Conservation (phyloP, 2,888 invertebrate species). For the Agriopis aurantiaria region DNA sequence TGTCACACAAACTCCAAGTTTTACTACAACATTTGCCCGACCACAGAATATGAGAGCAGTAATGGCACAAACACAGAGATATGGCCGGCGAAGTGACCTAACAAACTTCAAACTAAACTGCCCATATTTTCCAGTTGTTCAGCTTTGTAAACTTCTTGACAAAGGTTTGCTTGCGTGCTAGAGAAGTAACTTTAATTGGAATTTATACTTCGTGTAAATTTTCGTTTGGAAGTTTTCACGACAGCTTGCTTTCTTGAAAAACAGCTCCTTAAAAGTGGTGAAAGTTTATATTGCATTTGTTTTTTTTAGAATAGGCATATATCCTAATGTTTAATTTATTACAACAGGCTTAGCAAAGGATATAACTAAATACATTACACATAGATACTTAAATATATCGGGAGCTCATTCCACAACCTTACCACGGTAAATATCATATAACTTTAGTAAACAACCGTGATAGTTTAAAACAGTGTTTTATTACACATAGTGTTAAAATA, state of each 20-base stretch:
- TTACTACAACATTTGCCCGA: constrained; percentile 16
- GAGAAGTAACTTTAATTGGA: constrained; percentile 42
- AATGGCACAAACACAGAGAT: constrained; percentile 24
- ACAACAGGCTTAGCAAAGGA: no score
- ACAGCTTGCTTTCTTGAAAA: constrained; percentile 28
- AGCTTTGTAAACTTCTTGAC: constrained; percentile 46
- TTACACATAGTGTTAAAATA: no score
- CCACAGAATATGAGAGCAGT: constrained; percentile 19
- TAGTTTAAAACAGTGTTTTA: no score
- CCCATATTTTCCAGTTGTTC: constrained; percentile 44
- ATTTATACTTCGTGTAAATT: constrained; percentile 44
- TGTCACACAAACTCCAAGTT: constrained; percentile 21
- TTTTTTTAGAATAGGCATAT: no score
- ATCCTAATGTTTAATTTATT: no score
- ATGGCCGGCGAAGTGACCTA: constrained; percentile 23
- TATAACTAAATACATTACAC: no score
- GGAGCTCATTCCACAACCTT: no score
- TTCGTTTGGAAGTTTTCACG: constrained; percentile 39
- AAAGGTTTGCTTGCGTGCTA: constrained; percentile 36
- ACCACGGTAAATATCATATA: no score
- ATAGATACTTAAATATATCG: no score
- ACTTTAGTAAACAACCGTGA: no score
- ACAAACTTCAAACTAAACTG: constrained; percentile 39
- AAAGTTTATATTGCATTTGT: background rate
- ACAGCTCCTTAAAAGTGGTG: background rate